These are phyloP conservation scores for Drosophila novamexicana DNA, from an alignment of 1,140 invertebrate genomes.

Conservation along the genomic window DNA sequence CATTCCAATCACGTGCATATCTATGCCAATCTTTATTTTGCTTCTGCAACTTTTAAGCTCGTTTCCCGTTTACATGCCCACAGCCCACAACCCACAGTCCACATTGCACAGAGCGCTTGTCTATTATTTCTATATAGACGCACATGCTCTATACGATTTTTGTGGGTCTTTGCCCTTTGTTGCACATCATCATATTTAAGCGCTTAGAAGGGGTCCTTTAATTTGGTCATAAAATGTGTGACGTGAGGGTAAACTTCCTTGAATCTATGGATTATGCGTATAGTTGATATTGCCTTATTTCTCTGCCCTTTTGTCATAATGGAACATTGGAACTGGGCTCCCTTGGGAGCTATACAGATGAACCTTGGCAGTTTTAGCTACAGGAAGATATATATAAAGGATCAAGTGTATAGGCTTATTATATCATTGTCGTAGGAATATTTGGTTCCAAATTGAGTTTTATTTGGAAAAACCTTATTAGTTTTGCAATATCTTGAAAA, in stretches of 20 bases:
- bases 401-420: too few relatives aligned
- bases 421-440: too few relatives aligned
- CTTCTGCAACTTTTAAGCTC: conserved; percentile 65
- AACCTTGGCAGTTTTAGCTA: background rate
- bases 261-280: background rate
- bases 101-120: background rate
- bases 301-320: background rate
- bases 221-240: background rate
- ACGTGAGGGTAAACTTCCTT: background rate
- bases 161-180: background rate
- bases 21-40: conserved; percentile 76
- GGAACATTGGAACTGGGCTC: background rate
- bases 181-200: conserved; percentile 32
- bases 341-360: background rate
- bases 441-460: too few relatives aligned
- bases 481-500: too few relatives aligned
- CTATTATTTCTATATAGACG: conserved; percentile 13
- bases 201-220: background rate
- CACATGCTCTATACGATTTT: background rate
- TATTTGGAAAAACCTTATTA: too few relatives aligned
- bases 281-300: background rate
- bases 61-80: conserved; percentile 28
- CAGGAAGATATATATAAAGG: too few relatives aligned
- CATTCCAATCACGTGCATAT: conserved; percentile 81
- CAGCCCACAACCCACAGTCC: background rate